These are phyloP conservation scores for Bombycilla garrulus DNA, from an alignment of 2,113 vertebrate species.

Conservation along the genomic window DNA sequence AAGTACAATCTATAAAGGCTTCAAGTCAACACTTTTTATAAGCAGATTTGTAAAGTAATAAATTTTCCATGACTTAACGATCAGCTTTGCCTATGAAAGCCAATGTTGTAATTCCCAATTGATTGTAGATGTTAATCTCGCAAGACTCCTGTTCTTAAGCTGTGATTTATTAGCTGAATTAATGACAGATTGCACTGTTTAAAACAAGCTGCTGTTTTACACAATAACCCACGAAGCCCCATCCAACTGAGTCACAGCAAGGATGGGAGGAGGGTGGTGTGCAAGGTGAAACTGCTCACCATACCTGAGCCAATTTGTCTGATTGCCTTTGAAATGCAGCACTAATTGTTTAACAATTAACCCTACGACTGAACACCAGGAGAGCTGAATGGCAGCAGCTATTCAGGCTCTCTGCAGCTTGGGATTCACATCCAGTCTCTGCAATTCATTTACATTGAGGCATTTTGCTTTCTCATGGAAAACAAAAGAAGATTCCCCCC, in stretches of 20 bases:
- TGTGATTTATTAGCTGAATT: conserved; percentile 76
- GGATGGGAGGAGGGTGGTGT: neutral
- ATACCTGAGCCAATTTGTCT: conserved; percentile 68
- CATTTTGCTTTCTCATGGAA: conserved; percentile 18
- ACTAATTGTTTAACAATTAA: conserved; percentile 70
- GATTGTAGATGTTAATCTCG: conserved; percentile 76
- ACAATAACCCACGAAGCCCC: conserved; percentile 27
- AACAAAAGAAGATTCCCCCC: neutral
- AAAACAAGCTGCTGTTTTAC: conserved; percentile 60
- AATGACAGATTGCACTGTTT: conserved; percentile 66
- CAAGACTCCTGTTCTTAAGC: conserved; percentile 67
- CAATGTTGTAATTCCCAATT: conserved; percentile 74
- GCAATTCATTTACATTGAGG: neutral
- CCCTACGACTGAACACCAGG: conserved; percentile 57
- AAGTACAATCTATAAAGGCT: conserved; percentile 47
- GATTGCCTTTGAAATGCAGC: conserved; percentile 49
- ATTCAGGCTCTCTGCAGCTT: neutral
- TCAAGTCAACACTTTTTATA: conserved; percentile 56
- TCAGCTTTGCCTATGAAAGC: conserved; percentile 63
- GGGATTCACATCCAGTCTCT: neutral
- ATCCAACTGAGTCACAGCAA: conserved; percentile 32
- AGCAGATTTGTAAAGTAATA: conserved; percentile 63
- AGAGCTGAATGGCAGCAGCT: conserved; percentile 50
- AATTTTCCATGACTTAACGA: conserved; percentile 65
- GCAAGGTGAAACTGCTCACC: conserved; percentile 44